A percentile compares a stretch with the other conserved stretches of the same genome.
phyloP scores from a whole-genome alignment of 1,140 invertebrate species.

The Brachionus rotundiformis region DNA sequence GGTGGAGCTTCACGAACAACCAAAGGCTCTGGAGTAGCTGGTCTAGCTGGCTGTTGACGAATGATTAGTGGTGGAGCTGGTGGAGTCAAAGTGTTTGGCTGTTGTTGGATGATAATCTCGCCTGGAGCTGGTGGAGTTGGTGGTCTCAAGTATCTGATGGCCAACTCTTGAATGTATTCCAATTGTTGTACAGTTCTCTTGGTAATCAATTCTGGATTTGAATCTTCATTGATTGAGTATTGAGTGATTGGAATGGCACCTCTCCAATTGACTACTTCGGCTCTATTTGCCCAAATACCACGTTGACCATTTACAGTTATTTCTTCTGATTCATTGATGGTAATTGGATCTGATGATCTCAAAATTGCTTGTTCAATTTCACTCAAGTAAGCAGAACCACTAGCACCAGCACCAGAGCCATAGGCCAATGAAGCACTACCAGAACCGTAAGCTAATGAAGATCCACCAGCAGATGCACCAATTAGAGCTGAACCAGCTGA shows the following conservation, averaged over 20 bases:
- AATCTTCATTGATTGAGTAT: constrained; percentile 47
- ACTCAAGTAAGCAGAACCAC: constrained; percentile 24
- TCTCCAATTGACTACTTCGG: constrained; percentile 46
- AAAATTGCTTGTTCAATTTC: constrained; percentile 19
- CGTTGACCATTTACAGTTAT: constrained; percentile 49
- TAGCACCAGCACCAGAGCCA: background rate
- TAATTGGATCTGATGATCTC: constrained; percentile 44
- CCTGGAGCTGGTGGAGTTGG: constrained; percentile 52
- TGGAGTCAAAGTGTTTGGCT: background rate
- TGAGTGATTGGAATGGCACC: constrained; percentile 41
- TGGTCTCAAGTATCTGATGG: constrained; percentile 51
- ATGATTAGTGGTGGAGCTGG: constrained; percentile 51
- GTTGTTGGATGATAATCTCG: constrained; percentile 49
- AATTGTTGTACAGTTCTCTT: background rate
- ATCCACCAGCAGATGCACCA: background rate
- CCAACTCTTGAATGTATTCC: constrained; percentile 48
- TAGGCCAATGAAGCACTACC: background rate
- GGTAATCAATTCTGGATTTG: constrained; percentile 41
- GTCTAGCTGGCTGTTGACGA: constrained; percentile 46
- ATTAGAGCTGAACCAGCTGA: background rate
- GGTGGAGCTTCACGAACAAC: constrained; percentile 52
- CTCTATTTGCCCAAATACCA: constrained; percentile 42
- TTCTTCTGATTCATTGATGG: constrained; percentile 40
- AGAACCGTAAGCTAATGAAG: background rate
- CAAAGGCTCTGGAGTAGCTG: constrained; percentile 39